Conservation (phyloP, 1,140 invertebrate species). For the Phthorimaea operculella region DNA sequence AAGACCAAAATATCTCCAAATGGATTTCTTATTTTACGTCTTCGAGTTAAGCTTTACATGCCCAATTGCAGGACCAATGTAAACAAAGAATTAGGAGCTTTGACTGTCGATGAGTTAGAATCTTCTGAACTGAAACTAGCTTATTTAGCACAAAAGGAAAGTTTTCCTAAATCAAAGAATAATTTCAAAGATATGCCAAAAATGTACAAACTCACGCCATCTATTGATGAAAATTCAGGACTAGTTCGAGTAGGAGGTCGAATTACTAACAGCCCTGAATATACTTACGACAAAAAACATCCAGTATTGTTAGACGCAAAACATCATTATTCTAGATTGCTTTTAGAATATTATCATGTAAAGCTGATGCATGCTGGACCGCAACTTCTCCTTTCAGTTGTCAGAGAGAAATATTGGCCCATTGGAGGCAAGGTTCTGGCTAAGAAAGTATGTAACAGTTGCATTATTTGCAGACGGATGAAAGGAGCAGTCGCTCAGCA, state of each 20-base stretch:
- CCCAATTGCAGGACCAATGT: slow-evolving; percentile 4
- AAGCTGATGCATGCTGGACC: slow-evolving; percentile 1
- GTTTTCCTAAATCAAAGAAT: slow-evolving; percentile 6
- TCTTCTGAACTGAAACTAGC: neutral
- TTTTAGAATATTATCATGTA: neutral
- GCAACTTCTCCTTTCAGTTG: neutral
- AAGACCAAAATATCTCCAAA: no score
- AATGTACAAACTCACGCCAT: slow-evolving; percentile 4
- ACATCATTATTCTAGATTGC: slow-evolving; percentile 6
- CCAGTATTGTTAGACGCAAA: neutral
- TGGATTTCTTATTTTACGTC: no score
- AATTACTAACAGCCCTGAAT: neutral
- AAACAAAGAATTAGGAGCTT: neutral
- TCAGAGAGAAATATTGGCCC: neutral
- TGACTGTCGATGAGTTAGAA: slow-evolving; percentile 4
- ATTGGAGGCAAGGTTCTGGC: neutral
- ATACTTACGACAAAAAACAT: neutral
- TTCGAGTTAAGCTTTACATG: no score
- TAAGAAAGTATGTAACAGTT: neutral
- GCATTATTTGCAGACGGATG: neutral
- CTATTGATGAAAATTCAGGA: slow-evolving; percentile 5
- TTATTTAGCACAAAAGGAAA: slow-evolving; percentile 1
- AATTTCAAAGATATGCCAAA: slow-evolving; percentile 5
- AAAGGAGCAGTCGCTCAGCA: neutral
- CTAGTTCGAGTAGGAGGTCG: slow-evolving; percentile 6